These are phyloP conservation scores for Drosophila demipolita DNA, from an alignment of 2,888 invertebrate genomes.

Conservation along the genomic window DNA sequence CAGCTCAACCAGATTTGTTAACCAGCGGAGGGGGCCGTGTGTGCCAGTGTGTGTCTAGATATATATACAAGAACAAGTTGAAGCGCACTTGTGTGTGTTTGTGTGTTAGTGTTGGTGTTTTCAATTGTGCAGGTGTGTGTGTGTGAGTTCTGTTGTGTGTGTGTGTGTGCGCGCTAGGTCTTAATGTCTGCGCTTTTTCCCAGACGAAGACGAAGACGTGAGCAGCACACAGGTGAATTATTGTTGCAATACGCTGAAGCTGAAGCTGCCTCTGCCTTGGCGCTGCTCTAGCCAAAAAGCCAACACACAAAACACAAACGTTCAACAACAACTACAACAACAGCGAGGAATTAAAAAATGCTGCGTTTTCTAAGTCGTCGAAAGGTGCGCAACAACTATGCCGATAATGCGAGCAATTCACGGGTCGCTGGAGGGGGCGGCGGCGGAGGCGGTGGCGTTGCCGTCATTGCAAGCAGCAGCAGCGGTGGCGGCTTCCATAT, in stretches of 20 bases:
- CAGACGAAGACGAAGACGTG: slow-evolving; percentile 66
- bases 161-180: slow-evolving; percentile 51
- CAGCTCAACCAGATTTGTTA: slow-evolving; percentile 63
- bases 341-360: slow-evolving; percentile 86
- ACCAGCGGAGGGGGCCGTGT: slow-evolving; percentile 35
- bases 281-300: slow-evolving; percentile 54
- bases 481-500: slow-evolving; percentile 84
- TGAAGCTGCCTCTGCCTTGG: slow-evolving; percentile 14
- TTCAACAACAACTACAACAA: slow-evolving; percentile 19
- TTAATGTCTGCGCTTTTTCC: slow-evolving; percentile 77
- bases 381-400: slow-evolving; percentile 86
- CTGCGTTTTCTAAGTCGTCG: slow-evolving; percentile 92
- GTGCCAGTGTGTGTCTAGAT: slow-evolving; percentile 30
- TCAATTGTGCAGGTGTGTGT: slow-evolving; percentile 39
- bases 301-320: slow-evolving; percentile 28
- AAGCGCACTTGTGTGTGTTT: slow-evolving; percentile 41
- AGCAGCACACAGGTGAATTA: slow-evolving; percentile 79
- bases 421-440: slow-evolving; percentile 48
- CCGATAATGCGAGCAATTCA: slow-evolving; percentile 71
- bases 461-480: slow-evolving; percentile 68
- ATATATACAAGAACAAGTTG: slow-evolving; percentile 65
- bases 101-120: slow-evolving; percentile 34
- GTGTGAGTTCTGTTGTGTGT: slow-evolving; percentile 16
- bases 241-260: slow-evolving; percentile 73
- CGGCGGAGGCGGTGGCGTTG: slow-evolving; percentile 62